Conservation (phyloP, 2,113 vertebrate species). For the Carassius carassius region DNA sequence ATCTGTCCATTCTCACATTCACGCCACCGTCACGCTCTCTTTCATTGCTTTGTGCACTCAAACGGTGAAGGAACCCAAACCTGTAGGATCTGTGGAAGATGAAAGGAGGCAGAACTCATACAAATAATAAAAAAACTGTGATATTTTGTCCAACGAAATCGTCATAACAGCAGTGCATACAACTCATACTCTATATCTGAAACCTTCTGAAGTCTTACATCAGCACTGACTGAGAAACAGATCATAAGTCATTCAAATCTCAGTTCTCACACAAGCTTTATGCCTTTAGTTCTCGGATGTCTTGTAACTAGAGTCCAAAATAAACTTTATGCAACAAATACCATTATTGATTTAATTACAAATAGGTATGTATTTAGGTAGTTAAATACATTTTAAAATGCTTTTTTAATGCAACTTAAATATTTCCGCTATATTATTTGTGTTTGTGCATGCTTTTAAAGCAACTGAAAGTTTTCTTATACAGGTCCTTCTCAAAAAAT, state of each 20-base stretch:
- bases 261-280: neutral
- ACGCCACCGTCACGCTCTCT: neutral
- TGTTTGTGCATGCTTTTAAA: too few species aligned
- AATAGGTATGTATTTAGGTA: neutral
- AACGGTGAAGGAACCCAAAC: too few species aligned
- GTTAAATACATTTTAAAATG: too few species aligned
- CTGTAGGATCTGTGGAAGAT: too few species aligned
- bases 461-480: too few species aligned
- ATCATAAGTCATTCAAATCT: neutral
- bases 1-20: conserved; percentile 22
- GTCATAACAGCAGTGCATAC: too few species aligned
- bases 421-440: neutral
- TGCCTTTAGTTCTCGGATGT: neutral
- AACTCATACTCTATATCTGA: neutral
- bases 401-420: neutral
- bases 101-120: too few species aligned
- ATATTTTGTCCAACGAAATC: too few species aligned
- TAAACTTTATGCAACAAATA: neutral
- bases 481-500: too few species aligned
- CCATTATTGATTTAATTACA: neutral
- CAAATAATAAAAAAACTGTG: too few species aligned
- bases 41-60: neutral
- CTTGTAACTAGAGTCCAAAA: neutral
- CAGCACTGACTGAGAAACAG: neutral
- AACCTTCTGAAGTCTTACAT: neutral